Conservation (phyloP, 1,140 invertebrate species). For the Lordiphosa mommai region DNA sequence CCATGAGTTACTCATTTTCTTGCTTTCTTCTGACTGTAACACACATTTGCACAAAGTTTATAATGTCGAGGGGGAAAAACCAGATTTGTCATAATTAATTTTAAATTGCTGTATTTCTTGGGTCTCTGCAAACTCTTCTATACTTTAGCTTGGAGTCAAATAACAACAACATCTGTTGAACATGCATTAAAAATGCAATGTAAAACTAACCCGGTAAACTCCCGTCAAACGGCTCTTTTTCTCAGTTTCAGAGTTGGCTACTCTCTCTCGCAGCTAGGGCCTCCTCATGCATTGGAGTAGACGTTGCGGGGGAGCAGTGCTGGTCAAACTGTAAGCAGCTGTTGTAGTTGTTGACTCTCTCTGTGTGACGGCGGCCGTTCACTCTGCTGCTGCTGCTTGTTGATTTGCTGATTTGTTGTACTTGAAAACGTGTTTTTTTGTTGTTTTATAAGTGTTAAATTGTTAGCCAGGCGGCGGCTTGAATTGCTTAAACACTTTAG, state of each 20-base stretch:
- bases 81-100: too few relatives aligned
- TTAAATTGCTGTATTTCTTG: too few relatives aligned
- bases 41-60: too few relatives aligned
- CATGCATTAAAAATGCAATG: constrained; percentile 12
- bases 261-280: constrained; percentile 8
- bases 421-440: constrained; percentile 43
- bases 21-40: too few relatives aligned
- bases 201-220: constrained; percentile 64
- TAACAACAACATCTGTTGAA: constrained; percentile 30
- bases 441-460: constrained; percentile 53
- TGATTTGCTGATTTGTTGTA: constrained; percentile 26
- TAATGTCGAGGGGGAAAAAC: too few relatives aligned
- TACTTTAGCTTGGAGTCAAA: not conserved
- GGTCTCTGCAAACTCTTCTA: too few relatives aligned
- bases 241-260: constrained; percentile 5
- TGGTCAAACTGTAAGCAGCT: constrained; percentile 54
- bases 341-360: constrained; percentile 24
- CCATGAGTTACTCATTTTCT: too few relatives aligned
- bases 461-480: constrained; percentile 33
- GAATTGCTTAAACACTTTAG: constrained; percentile 23
- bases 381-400: constrained; percentile 25
- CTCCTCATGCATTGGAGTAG: constrained; percentile 49
- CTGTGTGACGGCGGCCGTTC: constrained; percentile 42
- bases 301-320: constrained; percentile 40
- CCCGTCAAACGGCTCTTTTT: constrained; percentile 45